phyloP scores from a whole-genome alignment of 2,797 vertebrate species.

The Gallinago nigripennis region DNA sequence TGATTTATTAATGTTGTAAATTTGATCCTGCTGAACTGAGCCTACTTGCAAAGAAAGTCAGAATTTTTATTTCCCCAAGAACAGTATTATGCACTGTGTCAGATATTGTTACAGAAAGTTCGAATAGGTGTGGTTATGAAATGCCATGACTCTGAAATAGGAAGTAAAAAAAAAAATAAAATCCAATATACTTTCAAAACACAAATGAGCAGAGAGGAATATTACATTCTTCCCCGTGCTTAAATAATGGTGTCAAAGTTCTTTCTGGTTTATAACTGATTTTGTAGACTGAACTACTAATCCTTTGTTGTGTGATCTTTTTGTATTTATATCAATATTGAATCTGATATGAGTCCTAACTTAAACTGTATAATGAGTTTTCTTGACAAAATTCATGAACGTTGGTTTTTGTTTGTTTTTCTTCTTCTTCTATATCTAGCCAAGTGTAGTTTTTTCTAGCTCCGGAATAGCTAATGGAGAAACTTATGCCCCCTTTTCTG shows the following conservation, averaged over 20 bases:
- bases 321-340: not conserved
- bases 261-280: not conserved
- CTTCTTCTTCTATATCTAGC: not conserved
- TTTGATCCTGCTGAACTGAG: constrained; percentile 12
- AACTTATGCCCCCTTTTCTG: not conserved
- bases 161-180: not conserved
- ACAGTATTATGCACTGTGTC: not conserved
- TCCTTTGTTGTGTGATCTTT: not conserved
- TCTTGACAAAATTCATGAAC: not conserved
- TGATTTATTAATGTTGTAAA: constrained; percentile 34
- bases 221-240: not conserved
- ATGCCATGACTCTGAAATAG: not conserved
- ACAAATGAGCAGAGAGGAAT: not conserved
- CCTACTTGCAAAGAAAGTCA: not conserved
- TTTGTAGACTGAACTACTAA: not conserved
- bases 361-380: not conserved
- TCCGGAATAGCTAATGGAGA: not conserved
- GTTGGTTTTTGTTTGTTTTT: not conserved
- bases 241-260: not conserved
- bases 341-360: not conserved
- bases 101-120: not conserved
- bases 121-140: not conserved
- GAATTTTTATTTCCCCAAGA: not conserved
- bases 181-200: not conserved
- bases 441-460: not conserved